Evolutionary conservation across 92 coral and sea anemone species (phyloP).

Genomic region (Palythoa heliodiscus): DNA sequence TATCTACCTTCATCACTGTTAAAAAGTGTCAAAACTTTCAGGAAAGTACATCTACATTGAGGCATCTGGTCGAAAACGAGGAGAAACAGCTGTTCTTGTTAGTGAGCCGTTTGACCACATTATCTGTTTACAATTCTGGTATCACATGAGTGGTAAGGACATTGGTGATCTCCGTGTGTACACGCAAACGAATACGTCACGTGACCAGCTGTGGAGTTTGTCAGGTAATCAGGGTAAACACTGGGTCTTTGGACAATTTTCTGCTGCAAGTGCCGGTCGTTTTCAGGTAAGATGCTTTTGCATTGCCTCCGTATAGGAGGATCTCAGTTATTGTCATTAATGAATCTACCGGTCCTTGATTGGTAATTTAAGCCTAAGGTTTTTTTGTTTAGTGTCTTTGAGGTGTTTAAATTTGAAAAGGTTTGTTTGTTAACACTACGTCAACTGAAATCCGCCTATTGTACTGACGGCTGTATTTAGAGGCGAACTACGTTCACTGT

Average conservation of each 20-base stretch:
- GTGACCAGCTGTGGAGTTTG: conserved; percentile 57
- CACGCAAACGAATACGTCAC: conserved; percentile 50
- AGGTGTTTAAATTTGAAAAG: too few species aligned
- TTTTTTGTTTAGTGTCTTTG: too few species aligned
- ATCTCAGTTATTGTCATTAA: too few species aligned
- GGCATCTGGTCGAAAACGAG: conserved; percentile 60
- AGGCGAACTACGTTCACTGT: too few species aligned
- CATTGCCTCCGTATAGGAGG: background rate
- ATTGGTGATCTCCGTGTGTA: conserved; percentile 60
- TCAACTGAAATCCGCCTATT: too few species aligned
- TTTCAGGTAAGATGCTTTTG: conserved; percentile 11
- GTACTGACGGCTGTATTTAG: too few species aligned
- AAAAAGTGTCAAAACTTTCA: background rate
- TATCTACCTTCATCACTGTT: background rate
- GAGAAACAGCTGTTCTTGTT: conserved; percentile 54
- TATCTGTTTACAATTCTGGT: conserved; percentile 80
- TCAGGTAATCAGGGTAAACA: conserved; percentile 58
- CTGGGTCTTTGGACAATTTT: conserved; percentile 80
- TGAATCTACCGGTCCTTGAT: too few species aligned
- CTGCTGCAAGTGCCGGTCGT: background rate
- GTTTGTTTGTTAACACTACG: too few species aligned
- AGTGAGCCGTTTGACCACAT: conserved; percentile 52
- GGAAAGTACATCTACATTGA: conserved; percentile 77
- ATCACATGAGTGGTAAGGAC: conserved; percentile 79
- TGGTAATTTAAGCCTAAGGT: too few species aligned